These are phyloP conservation scores for Ennomos fuscantarius DNA, from an alignment of 2,888 invertebrate genomes.

Conservation along the genomic window DNA sequence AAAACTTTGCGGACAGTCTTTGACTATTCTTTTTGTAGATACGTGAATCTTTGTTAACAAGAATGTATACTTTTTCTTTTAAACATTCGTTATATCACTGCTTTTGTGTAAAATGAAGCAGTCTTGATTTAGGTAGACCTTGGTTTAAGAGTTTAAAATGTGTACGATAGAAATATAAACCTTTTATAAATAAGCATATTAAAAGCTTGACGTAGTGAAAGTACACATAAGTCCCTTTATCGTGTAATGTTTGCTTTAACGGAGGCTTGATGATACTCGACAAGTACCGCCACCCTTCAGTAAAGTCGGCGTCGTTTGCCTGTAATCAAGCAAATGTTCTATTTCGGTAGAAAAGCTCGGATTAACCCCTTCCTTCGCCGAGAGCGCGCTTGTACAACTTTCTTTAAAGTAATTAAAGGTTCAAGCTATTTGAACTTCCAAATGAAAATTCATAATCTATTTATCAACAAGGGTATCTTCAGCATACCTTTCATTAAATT, in stretches of 20 bases:
- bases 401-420: conserved; percentile 76
- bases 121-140: not conserved
- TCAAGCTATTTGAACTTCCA: conserved; percentile 69
- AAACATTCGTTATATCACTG: conserved; percentile 2
- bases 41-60: conserved; percentile 57
- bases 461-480: conserved; percentile 58
- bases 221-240: conserved; percentile 37
- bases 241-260: conserved; percentile 46
- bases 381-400: conserved; percentile 71
- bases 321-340: conserved; percentile 64
- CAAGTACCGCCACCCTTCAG: conserved; percentile 41
- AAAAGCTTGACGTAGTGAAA: conserved; percentile 28
- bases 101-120: conserved; percentile 1
- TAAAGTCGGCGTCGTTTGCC: conserved; percentile 35
- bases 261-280: conserved; percentile 43
- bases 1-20: conserved; percentile 72
- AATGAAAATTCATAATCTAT: conserved; percentile 72
- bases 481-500: conserved; percentile 36
- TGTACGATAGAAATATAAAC: conserved; percentile 5
- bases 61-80: conserved; percentile 38
- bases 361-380: conserved; percentile 58
- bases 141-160: conserved; percentile 2
- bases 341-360: conserved; percentile 68
- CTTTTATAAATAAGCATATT: conserved; percentile 22
- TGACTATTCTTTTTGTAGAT: conserved; percentile 59